These are phyloP conservation scores for Acromyrmex echinatior DNA, from an alignment of 1,140 invertebrate species.

Conservation along the genomic window DNA sequence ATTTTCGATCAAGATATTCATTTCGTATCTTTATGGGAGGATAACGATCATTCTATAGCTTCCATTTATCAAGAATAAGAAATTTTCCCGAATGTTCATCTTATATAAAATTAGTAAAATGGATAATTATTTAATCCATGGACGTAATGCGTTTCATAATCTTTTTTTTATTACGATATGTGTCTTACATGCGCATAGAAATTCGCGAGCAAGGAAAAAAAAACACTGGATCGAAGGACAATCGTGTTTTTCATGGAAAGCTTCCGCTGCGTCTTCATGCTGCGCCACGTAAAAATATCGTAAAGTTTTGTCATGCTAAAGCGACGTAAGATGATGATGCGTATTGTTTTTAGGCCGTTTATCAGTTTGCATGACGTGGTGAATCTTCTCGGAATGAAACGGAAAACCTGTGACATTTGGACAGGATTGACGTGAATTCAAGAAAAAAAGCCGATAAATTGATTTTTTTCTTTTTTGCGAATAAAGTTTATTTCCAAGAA, in stretches of 20 bases:
- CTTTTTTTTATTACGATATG: not conserved
- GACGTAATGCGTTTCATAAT: not conserved
- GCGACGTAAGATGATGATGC: not conserved
- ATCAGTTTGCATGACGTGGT: constrained; percentile 13
- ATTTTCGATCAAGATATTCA: not conserved
- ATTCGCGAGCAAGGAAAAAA: not conserved
- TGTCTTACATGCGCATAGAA: not conserved
- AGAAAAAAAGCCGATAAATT: not conserved
- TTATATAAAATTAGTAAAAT: not conserved
- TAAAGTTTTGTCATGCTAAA: constrained; percentile 9
- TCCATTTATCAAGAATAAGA: not conserved
- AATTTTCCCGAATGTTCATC: not conserved
- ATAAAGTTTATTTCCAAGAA: not conserved
- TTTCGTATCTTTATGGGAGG: not conserved
- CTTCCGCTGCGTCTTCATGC: not conserved
- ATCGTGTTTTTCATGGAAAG: not conserved
- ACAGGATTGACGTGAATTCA: constrained; percentile 11
- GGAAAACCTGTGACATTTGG: not conserved
- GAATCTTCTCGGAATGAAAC: not conserved
- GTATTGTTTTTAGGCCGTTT: constrained; percentile 6
- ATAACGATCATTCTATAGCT: not conserved
- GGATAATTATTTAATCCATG: not conserved
- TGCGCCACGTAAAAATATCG: not conserved
- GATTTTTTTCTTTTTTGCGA: not conserved
- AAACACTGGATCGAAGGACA: not conserved